Evolutionary conservation across 92 coral and sea anemone genomes (phyloP), one percentile per base, ranked within the genome.

Genomic region (Nematostella vectensis): DNA sequence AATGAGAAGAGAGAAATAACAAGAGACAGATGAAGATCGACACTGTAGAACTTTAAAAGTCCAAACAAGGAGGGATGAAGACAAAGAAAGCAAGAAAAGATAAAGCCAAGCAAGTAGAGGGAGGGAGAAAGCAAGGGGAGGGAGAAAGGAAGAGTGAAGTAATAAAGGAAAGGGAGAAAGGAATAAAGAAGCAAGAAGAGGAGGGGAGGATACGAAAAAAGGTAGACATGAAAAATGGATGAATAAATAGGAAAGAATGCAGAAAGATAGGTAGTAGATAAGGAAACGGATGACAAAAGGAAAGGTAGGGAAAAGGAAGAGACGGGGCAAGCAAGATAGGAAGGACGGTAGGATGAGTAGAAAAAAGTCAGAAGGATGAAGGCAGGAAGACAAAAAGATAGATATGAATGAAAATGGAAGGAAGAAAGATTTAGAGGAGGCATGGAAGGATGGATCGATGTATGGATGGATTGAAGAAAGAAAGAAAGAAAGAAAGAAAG

Each of bases 401-500:
- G 15, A 33, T 6, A 6, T 6, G 15, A 33, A 15, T 6, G 15
- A 33, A 15, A 33, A 33, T 6, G 40, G 40, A 33, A 33, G 40
- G 40, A 33, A 33, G 15, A 15, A 15, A 33, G 15, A 33, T 6
- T 33, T 6, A 33, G 40, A 15, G 15, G 15, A 33, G 40, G 40
- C 6, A 33, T 6, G 40, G 40, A 33, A 33, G 40, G 40, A 33
- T 33, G 40, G 15, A 33, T 33, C 8, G 40, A 33, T 6, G 40
- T 15, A 33, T 6, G 40, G 40, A 33, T 6, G 40, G 15, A 33
- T 6, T 6, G 40, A 33, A 33, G 40, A 33, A 33, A 33, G 40
- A 33, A 33, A 33, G 40, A 33, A 33, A 33, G 40, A 33, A 33
- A 33, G 40, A 33, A 33, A 33, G 40, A 33, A 33, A 33, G 40